Evolutionary conservation across 2,113 vertebrate genomes (phyloP).

Genomic region (Hypocryptadius cinnamomeus): DNA sequence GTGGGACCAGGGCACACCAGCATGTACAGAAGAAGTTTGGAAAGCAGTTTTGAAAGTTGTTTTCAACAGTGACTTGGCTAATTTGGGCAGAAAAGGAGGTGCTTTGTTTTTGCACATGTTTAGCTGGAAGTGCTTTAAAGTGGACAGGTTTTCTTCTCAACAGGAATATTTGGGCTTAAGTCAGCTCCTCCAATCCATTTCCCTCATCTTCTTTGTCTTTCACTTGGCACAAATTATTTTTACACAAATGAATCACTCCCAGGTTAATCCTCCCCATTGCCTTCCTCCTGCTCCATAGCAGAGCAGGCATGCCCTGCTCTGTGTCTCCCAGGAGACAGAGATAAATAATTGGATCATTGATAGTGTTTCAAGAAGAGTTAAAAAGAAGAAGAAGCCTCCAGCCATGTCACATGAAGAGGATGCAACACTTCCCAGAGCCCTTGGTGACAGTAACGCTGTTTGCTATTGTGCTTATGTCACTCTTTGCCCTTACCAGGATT

Average conservation of each 20-base stretch:
- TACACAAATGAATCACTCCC: neutral
- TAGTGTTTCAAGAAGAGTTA: neutral
- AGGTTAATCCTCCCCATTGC: neutral
- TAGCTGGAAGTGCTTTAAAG: neutral
- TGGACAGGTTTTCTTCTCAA: neutral
- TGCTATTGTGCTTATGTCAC: neutral
- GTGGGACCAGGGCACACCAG: neutral
- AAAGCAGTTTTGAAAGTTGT: neutral
- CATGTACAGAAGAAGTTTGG: neutral
- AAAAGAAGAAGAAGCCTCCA: neutral
- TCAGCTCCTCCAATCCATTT: neutral
- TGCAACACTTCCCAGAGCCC: neutral
- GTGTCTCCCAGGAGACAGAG: neutral
- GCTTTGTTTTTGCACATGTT: neutral
- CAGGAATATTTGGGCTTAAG: neutral
- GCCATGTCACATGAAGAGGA: neutral
- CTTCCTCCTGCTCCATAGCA: neutral
- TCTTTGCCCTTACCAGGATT: neutral
- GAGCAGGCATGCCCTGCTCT: neutral
- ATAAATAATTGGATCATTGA: neutral
- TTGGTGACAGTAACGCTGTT: neutral
- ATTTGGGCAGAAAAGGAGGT: neutral
- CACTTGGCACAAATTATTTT: neutral
- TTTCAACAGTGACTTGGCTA: neutral
- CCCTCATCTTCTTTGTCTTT: neutral